Evolutionary conservation across 64 coral and sea anemone genomes (phyloP), one percentile per base, ranked within the genome.

Genomic region (Stylophora pistillata): DNA sequence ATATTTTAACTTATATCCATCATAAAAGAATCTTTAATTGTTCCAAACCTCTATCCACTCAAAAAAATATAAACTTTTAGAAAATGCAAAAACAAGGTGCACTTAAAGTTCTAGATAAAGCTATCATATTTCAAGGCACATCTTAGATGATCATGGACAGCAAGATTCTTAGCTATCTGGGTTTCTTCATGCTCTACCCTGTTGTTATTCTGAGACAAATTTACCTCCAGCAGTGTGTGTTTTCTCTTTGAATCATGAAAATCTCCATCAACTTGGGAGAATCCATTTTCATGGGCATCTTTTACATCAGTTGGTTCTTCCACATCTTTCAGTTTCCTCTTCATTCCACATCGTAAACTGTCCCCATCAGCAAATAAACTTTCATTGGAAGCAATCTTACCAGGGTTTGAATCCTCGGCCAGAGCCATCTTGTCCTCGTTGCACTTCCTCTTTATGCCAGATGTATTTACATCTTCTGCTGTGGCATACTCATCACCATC

Each of bases 41-140:
- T 47, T 47, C 37, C 7, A 4, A 47, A 64, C 17, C 9, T 21
- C 15, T 23, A 9, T 64, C 61, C 9, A 64, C 17, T 64, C 61
- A 64, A 64, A 9, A 11, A 68, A 68, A 11, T 12, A 11, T 68
- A 28, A 10, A 68, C 64, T 56, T 18, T 16, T 4, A 27, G 9
- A 53, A 70, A 69, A 13, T 64, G 0, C 13, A 15, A 69, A 53
- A 65, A 78, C 34, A 29, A 17, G 7, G 15, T 16, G 9, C 18
- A 65, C 34, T 54, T 2, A 26, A 47, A 47, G 37, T 12, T 53
- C 69, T 15, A 84, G 32, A 84, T 84, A 70, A 84, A 84, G 69
- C 62, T 84, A n/a, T 84, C 80, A 69, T 53, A 84, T n/a, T 60
- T 53, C 31, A 84, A 70, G 28, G 61, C 20, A 70, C 80, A 70